Evolutionary conservation across 1,140 invertebrate species (phyloP).

Genomic region (Drosophila pallidifrons): DNA sequence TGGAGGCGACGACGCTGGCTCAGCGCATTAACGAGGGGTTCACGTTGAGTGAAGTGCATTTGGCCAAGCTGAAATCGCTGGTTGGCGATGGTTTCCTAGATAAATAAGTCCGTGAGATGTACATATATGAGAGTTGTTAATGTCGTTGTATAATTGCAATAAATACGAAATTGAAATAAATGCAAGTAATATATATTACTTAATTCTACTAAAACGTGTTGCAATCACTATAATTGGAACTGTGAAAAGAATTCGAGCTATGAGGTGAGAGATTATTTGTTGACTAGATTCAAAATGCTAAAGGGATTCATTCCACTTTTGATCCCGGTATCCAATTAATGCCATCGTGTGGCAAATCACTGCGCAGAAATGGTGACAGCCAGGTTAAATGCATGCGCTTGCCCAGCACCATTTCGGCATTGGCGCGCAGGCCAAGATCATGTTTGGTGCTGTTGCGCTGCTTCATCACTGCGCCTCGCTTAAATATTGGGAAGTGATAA

Average conservation of each 20-base stretch:
- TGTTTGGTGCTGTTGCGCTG: conserved; percentile 87
- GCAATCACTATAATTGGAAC: neutral
- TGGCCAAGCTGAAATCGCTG: conserved; percentile 85
- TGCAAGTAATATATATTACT: conserved; percentile 33
- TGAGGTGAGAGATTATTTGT: conserved; percentile 19
- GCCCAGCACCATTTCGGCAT: conserved; percentile 91
- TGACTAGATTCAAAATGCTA: conserved; percentile 25
- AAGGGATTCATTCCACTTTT: conserved; percentile 40
- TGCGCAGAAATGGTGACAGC: conserved; percentile 91
- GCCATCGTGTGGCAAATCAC: conserved; percentile 91
- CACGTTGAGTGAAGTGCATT: conserved; percentile 85
- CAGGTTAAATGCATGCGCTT: conserved; percentile 91
- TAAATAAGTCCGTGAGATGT: conserved; percentile 46
- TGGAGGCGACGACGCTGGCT: conserved; percentile 85
- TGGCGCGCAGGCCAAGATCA: conserved; percentile 89
- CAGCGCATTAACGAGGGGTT: conserved; percentile 84
- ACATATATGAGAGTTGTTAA: conserved; percentile 8
- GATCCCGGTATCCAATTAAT: conserved; percentile 87
- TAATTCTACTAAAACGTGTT: conserved; percentile 24
- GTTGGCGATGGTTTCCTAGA: conserved; percentile 83
- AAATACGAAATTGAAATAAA: conserved; percentile 43
- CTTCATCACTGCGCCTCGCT: conserved; percentile 88
- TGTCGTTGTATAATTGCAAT: conserved; percentile 47
- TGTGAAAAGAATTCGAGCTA: conserved; percentile 7
- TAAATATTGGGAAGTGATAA: conserved; percentile 88